These are phyloP conservation scores for Phylloscopus trochiloides DNA, from an alignment of 2,113 vertebrate species.

Conservation along the genomic window DNA sequence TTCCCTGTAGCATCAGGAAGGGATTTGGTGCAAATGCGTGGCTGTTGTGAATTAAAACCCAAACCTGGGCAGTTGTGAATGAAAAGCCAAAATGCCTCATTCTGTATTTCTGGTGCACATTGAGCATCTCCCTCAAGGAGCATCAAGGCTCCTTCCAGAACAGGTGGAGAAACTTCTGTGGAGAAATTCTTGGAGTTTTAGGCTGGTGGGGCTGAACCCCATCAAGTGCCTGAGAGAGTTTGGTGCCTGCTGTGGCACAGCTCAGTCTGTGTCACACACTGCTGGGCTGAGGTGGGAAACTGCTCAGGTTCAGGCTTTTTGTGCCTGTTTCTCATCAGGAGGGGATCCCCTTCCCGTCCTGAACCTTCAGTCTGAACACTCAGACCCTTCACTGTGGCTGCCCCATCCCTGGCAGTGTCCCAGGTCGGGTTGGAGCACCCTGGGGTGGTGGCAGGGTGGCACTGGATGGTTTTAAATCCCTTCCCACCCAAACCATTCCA, in stretches of 20 bases:
- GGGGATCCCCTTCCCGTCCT: constrained; percentile 64
- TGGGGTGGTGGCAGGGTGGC: not conserved
- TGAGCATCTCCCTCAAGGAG: not conserved
- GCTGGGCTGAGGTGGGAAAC: not conserved
- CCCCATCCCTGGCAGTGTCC: not conserved
- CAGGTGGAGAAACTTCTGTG: not conserved
- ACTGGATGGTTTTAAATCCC: no score
- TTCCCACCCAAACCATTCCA: no score
- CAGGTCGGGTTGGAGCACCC: not conserved
- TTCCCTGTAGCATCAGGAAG: constrained; percentile 7
- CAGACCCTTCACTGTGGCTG: not conserved
- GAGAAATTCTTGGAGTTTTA: not conserved
- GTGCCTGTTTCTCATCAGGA: constrained; percentile 36
- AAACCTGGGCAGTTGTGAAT: not conserved
- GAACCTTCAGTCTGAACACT: constrained; percentile 19
- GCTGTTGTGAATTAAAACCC: not conserved
- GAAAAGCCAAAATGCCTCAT: not conserved
- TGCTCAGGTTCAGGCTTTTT: not conserved
- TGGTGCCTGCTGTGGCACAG: not conserved
- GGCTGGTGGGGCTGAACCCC: not conserved
- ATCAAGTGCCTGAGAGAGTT: not conserved
- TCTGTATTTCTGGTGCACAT: not conserved
- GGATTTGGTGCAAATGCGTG: not conserved
- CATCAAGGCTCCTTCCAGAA: not conserved
- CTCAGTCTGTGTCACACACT: not conserved